Conservation (phyloP, 1,140 invertebrate genomes). For the Drosophila parabipectinata region DNA sequence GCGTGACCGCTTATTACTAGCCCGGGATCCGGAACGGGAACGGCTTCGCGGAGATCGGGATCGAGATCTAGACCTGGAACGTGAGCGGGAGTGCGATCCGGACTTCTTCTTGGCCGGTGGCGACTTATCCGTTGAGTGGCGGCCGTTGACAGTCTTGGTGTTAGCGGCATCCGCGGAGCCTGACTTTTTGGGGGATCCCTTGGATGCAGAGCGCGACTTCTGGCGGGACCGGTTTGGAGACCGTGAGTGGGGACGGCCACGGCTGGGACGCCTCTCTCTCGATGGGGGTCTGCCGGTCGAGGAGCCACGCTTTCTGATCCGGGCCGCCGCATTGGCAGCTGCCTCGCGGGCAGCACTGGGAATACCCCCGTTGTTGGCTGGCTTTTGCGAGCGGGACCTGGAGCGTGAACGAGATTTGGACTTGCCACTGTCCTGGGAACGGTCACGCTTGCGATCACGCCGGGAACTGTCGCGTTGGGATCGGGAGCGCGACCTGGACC, state of each 20-base stretch:
- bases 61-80: conserved; percentile 55
- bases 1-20: conserved; percentile 51
- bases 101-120: conserved; percentile 56
- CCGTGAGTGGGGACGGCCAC: conserved; percentile 56
- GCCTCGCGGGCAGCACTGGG: conserved; percentile 67
- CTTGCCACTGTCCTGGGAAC: conserved; percentile 29
- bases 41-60: conserved; percentile 66
- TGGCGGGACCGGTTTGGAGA: conserved; percentile 51
- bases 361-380: conserved; percentile 56
- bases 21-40: conserved; percentile 45
- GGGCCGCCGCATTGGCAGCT: conserved; percentile 71
- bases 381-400: conserved; percentile 42
- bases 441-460: conserved; percentile 56
- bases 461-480: conserved; percentile 33
- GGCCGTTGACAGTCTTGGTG: conserved; percentile 82
- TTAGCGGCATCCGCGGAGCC: conserved; percentile 68
- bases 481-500: conserved; percentile 66
- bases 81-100: conserved; percentile 59
- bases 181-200: conserved; percentile 74
- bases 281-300: conserved; percentile 32
- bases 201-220: conserved; percentile 66
- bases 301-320: conserved; percentile 67
- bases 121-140: conserved; percentile 60
- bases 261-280: conserved; percentile 47
- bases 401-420: conserved; percentile 60